Conservation (phyloP, 2,888 invertebrate species). For the Diloba caeruleocephala region DNA sequence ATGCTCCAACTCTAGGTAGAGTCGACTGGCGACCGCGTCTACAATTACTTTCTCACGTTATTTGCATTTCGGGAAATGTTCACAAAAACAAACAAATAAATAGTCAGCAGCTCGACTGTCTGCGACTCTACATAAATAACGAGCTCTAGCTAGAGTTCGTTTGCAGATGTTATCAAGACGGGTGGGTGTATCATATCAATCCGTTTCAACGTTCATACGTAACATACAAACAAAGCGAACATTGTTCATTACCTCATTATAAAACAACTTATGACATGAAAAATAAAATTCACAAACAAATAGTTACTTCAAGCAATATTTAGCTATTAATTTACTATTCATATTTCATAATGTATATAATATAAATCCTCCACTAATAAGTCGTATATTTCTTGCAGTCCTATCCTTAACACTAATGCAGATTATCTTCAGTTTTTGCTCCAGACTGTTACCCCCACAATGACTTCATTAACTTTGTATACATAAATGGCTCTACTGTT, state of each 20-base stretch:
- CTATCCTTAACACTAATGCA: slow-evolving; percentile 6
- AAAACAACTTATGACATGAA: too few species aligned
- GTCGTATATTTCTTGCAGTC: not conserved
- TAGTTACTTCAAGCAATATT: too few species aligned
- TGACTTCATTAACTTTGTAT: slow-evolving; percentile 1
- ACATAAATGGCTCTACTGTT: slow-evolving; percentile 1
- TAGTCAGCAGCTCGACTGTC: not conserved
- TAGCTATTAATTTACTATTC: too few species aligned
- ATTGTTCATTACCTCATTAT: too few species aligned
- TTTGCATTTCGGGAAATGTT: not conserved
- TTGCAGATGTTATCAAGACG: too few species aligned
- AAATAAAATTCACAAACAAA: too few species aligned
- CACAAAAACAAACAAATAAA: slow-evolving; percentile 4
- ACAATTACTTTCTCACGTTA: slow-evolving; percentile 17
- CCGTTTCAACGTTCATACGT: too few species aligned
- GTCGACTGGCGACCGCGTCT: not conserved
- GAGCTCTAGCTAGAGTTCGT: too few species aligned
- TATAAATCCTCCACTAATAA: not conserved
- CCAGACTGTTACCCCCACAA: not conserved
- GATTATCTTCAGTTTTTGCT: slow-evolving; percentile 1
- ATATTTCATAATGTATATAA: too few species aligned
- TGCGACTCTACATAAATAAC: not conserved
- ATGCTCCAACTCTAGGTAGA: not conserved
- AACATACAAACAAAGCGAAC: too few species aligned
- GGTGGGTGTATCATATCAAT: too few species aligned